Evolutionary conservation across 2,797 vertebrate species (phyloP), one percentile per base, ranked within the genome.

Genomic region (Bovichtus variegatus): DNA sequence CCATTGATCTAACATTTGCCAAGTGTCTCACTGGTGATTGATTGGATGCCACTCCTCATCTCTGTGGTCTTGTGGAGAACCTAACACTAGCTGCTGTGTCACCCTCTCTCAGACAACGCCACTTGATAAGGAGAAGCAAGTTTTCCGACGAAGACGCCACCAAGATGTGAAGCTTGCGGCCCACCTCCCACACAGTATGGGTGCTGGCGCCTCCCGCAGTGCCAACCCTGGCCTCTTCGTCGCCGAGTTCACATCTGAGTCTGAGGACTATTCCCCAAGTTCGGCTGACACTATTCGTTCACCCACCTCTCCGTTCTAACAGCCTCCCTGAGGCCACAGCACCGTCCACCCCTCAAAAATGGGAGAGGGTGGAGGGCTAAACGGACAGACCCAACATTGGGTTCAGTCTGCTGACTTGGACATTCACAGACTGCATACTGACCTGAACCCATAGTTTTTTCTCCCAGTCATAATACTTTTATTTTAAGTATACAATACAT

Each of bases 61-160:
- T 71, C 25, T 55, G 49, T 59, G 44, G 29, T 36, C 34, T 27
- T 75, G 2, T 51, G 54, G 50, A 61, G 62, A 84, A 25, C 9
- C 58, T 84, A 84, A 89, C 40, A 0, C 6, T 57, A 76, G 71
- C 77, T 82, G 46, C 88, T 95, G 94, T 96, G 95, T 96, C 94
- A 92, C 95, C 93, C 94, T 82, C 93, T 93, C 94, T 93, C 96
- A 99, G 97, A 98, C 96, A 97, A 98, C 97, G 95, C 93, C 98
- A 97, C 96, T 98, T 97, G 97, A 99, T 97, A 99, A 99, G 95
- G 97, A 99, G 97, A 97, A 97, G 97, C 97, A 98, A 97, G 94
- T 98, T 97, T 96, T 99, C 97, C 81, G 96, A 97, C 93, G 97
- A 97, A 96, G 97, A 97, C 93, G 97, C 96, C 89, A 98, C 96